Percentiles rank a stretch among this genome's conserved stretches.
These are phyloP conservation scores for Microctenopoma steveboyesi DNA, from an alignment of 2,797 vertebrate species.

Conservation along the genomic window DNA sequence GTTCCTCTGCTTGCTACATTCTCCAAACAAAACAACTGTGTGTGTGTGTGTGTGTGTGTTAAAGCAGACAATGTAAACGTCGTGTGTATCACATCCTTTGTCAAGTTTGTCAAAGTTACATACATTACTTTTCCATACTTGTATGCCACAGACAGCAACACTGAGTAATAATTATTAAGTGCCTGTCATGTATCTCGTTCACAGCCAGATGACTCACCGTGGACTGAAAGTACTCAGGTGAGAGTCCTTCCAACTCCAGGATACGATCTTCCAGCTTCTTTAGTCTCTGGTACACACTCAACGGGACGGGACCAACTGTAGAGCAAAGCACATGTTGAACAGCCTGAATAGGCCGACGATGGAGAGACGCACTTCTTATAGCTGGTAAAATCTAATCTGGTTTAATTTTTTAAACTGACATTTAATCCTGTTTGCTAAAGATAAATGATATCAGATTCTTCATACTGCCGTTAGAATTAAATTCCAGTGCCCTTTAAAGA, in stretches of 20 bases:
- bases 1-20: neutral
- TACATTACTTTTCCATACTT: too few species aligned
- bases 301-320: conserved; percentile 91
- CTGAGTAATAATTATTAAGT: conserved; percentile 15
- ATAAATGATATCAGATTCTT: neutral
- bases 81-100: too few species aligned
- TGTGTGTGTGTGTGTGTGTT: neutral
- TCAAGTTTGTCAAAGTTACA: neutral
- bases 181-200: conserved; percentile 7
- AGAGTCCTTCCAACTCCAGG: conserved; percentile 97
- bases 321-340: conserved; percentile 27
- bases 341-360: neutral
- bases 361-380: too few species aligned
- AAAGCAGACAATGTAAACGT: neutral
- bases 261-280: conserved; percentile 98
- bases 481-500: neutral
- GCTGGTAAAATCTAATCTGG: neutral
- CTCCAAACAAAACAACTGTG: neutral
- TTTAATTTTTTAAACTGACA: neutral
- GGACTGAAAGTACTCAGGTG: conserved; percentile 97
- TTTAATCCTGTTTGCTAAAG: neutral
- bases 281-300: conserved; percentile 94
- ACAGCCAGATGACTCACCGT: conserved; percentile 84
- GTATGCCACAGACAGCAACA: neutral
- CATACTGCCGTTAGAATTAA: neutral